These are phyloP conservation scores for Gallinago paraguaiae DNA, from an alignment of 2,113 vertebrate species.

Conservation along the genomic window DNA sequence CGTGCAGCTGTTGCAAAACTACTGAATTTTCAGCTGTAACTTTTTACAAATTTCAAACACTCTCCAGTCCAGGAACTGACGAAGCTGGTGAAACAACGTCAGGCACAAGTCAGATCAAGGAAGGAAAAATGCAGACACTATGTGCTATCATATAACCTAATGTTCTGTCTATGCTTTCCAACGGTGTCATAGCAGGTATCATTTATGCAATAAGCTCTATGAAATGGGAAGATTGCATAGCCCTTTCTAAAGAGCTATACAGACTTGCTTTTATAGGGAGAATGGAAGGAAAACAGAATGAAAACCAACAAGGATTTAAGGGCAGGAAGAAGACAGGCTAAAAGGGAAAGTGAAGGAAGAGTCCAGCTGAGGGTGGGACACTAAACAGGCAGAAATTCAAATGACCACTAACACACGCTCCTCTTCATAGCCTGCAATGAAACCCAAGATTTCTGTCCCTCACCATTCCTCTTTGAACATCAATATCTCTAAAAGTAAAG, in stretches of 20 bases:
- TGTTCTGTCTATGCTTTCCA: neutral
- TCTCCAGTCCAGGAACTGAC: neutral
- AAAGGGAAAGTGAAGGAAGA: neutral
- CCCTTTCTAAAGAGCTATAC: neutral
- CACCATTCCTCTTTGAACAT: neutral
- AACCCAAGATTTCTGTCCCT: neutral
- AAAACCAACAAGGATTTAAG: neutral
- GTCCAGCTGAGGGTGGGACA: neutral
- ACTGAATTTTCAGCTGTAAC: neutral
- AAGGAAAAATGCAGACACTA: neutral
- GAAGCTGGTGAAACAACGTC: neutral
- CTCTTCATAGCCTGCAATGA: neutral
- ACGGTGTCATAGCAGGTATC: fast-evolving
- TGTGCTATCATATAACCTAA: neutral
- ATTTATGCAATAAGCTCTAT: neutral
- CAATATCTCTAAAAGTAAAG: neutral
- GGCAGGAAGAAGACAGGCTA: neutral
- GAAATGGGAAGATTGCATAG: neutral
- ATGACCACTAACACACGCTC: neutral
- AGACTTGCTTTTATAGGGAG: neutral
- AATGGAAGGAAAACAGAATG: neutral
- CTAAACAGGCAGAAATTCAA: neutral
- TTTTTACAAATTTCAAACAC: neutral
- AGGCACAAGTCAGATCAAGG: neutral
- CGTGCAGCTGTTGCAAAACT: neutral